phyloP scores from a whole-genome alignment of 2,113 vertebrate species.

The Sisor rabdophorus region DNA sequence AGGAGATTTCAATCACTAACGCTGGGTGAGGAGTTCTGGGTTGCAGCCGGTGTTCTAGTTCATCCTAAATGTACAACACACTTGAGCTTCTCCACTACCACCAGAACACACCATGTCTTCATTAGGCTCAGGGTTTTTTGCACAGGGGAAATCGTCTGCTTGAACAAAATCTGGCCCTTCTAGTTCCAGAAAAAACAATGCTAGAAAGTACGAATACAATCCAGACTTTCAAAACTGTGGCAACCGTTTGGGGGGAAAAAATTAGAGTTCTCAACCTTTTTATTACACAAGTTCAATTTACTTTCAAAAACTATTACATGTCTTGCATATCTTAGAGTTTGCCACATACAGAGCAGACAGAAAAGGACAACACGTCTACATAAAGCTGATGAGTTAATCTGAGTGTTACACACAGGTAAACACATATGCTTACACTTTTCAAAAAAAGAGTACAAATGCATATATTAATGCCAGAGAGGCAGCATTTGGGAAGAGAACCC shows the following conservation, averaged over 20 bases:
- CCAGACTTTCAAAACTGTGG: background rate
- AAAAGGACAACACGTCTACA: conserved; percentile 17
- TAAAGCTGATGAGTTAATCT: conserved; percentile 36
- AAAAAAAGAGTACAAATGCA: conserved; percentile 12
- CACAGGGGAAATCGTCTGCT: too few relatives aligned
- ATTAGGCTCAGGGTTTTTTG: too few relatives aligned
- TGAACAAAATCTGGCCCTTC: too few relatives aligned
- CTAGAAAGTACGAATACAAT: too few relatives aligned
- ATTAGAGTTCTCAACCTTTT: background rate
- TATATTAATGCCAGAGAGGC: conserved; percentile 33
- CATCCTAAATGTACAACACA: too few relatives aligned
- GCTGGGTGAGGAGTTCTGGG: too few relatives aligned
- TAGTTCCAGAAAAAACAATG: too few relatives aligned
- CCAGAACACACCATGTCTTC: too few relatives aligned
- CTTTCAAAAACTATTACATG: conserved; percentile 61
- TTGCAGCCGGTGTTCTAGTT: too few relatives aligned
- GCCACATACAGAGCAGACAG: conserved; percentile 12
- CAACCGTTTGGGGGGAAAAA: background rate
- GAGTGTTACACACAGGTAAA: conserved; percentile 26
- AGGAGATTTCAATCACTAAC: too few relatives aligned
- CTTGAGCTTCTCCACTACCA: too few relatives aligned
- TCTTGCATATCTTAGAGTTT: conserved; percentile 42
- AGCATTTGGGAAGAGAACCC: conserved; percentile 35
- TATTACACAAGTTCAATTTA: conserved; percentile 40
- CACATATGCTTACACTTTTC: conserved; percentile 17